Percentiles rank a stretch among this genome's conserved stretches.
Conservation (phyloP, 2,797 vertebrate species). For the Kryptolebias ocellatus region DNA sequence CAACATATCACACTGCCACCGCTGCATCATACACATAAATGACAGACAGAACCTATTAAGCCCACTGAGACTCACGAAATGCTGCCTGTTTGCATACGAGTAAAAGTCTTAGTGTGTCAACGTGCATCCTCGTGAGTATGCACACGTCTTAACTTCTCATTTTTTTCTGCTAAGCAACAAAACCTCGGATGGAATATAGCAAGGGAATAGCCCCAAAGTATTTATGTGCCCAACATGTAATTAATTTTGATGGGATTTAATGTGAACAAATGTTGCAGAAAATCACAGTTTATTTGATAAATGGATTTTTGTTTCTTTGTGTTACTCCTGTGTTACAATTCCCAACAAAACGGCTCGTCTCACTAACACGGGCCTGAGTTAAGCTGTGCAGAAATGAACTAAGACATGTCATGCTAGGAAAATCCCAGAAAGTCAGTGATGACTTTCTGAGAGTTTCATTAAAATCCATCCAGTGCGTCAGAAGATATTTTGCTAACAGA, state of each 20-base stretch:
- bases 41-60: slow-evolving; percentile 77
- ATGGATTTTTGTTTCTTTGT: slow-evolving; percentile 6
- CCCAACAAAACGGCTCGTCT: background rate
- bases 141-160: slow-evolving; percentile 26
- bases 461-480: too few species aligned
- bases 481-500: too few species aligned
- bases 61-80: slow-evolving; percentile 65
- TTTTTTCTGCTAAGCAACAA: slow-evolving; percentile 32
- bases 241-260: slow-evolving; percentile 29
- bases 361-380: background rate
- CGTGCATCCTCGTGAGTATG: slow-evolving; percentile 20
- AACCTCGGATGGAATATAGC: slow-evolving; percentile 26
- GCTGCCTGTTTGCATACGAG: slow-evolving; percentile 60
- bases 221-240: slow-evolving; percentile 5
- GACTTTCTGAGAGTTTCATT: too few species aligned
- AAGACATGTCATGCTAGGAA: background rate
- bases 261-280: slow-evolving; percentile 21
- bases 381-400: slow-evolving; percentile 1
- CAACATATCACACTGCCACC: slow-evolving; percentile 69
- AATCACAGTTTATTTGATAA: slow-evolving; percentile 15
- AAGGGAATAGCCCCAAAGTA: slow-evolving; percentile 15
- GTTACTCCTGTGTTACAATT: background rate
- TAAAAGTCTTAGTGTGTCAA: slow-evolving; percentile 46
- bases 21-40: slow-evolving; percentile 75
- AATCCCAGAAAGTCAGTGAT: background rate